A percentile compares a stretch with the other conserved stretches of the same genome.
Evolutionary conservation across 2,888 invertebrate species (phyloP).

Genomic region (Caenorhabditis angaria): DNA sequence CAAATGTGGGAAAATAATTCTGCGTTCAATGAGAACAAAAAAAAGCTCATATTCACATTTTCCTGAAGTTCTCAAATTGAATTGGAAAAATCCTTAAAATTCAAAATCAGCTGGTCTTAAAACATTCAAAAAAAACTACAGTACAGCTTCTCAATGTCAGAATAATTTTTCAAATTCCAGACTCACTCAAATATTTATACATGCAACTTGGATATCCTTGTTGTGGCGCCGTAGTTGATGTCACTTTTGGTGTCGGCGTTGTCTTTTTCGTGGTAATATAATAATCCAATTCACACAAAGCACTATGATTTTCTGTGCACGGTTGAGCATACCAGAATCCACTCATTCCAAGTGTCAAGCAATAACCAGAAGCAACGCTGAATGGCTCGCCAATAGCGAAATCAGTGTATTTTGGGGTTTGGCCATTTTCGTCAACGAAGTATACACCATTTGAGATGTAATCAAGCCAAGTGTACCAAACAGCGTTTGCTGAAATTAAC

Average conservation of each 20-base stretch:
- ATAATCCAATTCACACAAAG: slow-evolving; percentile 33
- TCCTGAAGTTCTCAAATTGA: too few relatives aligned
- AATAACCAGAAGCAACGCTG: slow-evolving; percentile 33
- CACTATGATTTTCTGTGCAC: slow-evolving; percentile 33
- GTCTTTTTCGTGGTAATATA: slow-evolving; percentile 8
- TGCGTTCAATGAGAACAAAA: too few relatives aligned
- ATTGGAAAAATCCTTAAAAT: too few relatives aligned
- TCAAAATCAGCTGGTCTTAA: too few relatives aligned
- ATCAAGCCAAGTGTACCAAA: slow-evolving; percentile 36
- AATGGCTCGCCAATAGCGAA: slow-evolving; percentile 42
- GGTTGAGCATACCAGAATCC: slow-evolving; percentile 44
- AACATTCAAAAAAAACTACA: background rate
- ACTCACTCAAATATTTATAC: slow-evolving; percentile 42
- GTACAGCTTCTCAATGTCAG: too few relatives aligned
- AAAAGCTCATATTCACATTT: too few relatives aligned
- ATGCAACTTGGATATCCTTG: slow-evolving; percentile 34
- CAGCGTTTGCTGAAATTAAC: slow-evolving; percentile 22
- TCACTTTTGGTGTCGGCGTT: slow-evolving; percentile 6
- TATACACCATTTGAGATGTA: slow-evolving; percentile 36
- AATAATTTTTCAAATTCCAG: background rate
- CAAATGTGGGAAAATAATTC: too few relatives aligned
- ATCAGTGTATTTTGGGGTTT: slow-evolving; percentile 36
- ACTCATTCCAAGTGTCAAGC: slow-evolving; percentile 38
- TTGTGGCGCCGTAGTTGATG: background rate
- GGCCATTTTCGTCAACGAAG: slow-evolving; percentile 30